These are phyloP conservation scores for Drosophila paracracens DNA, from an alignment of 2,888 invertebrate species.

Conservation along the genomic window DNA sequence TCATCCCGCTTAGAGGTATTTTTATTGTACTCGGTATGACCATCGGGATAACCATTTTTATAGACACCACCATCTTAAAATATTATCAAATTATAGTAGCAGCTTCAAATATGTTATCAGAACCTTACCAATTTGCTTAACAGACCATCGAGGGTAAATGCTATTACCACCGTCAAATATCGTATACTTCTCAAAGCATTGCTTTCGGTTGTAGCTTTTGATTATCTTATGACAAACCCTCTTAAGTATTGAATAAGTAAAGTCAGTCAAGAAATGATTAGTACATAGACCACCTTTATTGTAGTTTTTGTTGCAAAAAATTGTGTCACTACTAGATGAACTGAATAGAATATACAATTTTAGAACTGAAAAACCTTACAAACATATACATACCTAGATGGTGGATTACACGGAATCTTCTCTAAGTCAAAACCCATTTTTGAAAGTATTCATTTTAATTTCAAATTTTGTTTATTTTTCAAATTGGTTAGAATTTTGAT, in stretches of 20 bases:
- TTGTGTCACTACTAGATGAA: slow-evolving; percentile 65
- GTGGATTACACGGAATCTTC: slow-evolving; percentile 46
- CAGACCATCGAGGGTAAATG: slow-evolving; percentile 9
- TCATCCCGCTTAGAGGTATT: slow-evolving; percentile 4
- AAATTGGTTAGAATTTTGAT: slow-evolving; percentile 23
- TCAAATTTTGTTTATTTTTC: slow-evolving; percentile 4
- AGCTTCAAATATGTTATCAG: neutral
- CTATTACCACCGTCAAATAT: slow-evolving; percentile 80
- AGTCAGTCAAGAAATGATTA: slow-evolving; percentile 58
- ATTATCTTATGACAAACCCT: slow-evolving; percentile 79
- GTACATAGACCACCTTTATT: slow-evolving; percentile 49
- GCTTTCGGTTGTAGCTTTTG: slow-evolving; percentile 64
- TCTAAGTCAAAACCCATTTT: slow-evolving; percentile 65
- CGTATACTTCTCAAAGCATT: slow-evolving; percentile 72
- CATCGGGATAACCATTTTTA: neutral
- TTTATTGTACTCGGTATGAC: neutral
- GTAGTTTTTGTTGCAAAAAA: slow-evolving; percentile 52
- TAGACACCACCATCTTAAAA: slow-evolving; percentile 4
- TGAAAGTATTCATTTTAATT: slow-evolving; percentile 46
- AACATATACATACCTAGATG: slow-evolving; percentile 57
- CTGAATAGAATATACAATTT: slow-evolving; percentile 31
- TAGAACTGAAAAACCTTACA: neutral
- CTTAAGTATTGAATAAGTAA: slow-evolving; percentile 75
- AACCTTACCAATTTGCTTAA: slow-evolving; percentile 30
- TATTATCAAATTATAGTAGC: neutral